Percentiles rank a stretch among this genome's conserved stretches.
Evolutionary conservation across 2,888 invertebrate species (phyloP).

Genomic region (Melanophora roralis): DNA sequence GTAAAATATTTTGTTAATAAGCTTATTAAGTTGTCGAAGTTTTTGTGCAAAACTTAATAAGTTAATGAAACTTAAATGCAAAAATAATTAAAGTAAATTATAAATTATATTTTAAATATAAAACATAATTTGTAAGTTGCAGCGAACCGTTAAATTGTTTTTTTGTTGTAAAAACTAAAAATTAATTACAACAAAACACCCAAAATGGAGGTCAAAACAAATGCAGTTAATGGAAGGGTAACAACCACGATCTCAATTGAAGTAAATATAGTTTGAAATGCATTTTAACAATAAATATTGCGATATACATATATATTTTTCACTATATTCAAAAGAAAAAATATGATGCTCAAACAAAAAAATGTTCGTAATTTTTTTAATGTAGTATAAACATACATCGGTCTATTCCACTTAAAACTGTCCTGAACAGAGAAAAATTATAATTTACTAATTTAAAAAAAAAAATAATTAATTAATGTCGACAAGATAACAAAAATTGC

Average conservation of each 20-base stretch:
- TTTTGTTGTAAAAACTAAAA: constrained; percentile 4
- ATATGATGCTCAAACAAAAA: too few relatives aligned
- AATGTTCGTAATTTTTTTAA: too few relatives aligned
- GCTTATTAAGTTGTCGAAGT: constrained; percentile 21
- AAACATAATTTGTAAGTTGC: constrained; percentile 28
- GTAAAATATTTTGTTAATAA: constrained; percentile 18
- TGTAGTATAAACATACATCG: too few relatives aligned
- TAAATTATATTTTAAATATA: constrained; percentile 16
- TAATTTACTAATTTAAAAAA: too few relatives aligned
- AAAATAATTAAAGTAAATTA: constrained; percentile 3
- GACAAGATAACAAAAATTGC: too few relatives aligned
- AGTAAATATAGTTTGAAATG: constrained; percentile 35
- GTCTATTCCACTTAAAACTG: too few relatives aligned
- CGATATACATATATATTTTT: too few relatives aligned
- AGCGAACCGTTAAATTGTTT: constrained; percentile 46
- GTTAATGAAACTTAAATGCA: background rate
- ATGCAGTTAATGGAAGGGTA: constrained; percentile 47
- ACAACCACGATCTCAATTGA: constrained; percentile 55
- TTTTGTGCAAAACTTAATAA: constrained; percentile 18
- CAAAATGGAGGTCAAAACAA: constrained; percentile 56
- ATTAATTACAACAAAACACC: background rate
- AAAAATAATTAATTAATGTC: too few relatives aligned
- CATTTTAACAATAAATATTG: background rate
- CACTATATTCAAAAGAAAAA: too few relatives aligned
- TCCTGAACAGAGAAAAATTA: too few relatives aligned